Evolutionary conservation across 2,797 vertebrate genomes (phyloP).

Genomic region (Xyrichtys novacula): DNA sequence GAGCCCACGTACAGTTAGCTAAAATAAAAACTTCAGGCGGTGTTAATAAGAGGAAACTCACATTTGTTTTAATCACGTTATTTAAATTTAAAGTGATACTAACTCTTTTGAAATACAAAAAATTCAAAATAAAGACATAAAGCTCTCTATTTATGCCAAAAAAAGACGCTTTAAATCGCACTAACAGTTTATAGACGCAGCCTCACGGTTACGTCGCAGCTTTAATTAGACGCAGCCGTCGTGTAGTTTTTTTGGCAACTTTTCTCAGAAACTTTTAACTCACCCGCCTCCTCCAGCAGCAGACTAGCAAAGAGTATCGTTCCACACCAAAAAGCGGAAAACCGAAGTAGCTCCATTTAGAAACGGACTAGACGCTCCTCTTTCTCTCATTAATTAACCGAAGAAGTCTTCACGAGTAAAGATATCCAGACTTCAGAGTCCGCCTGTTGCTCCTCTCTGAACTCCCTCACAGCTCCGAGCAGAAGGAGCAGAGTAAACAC

Average conservation of each 20-base stretch:
- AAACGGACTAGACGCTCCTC: slow-evolving; percentile 36
- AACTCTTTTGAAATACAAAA: neutral
- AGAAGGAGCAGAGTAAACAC: slow-evolving; percentile 52
- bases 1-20: no score
- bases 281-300: slow-evolving; percentile 65
- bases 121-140: neutral
- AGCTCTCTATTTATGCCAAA: no score
- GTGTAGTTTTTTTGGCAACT: neutral
- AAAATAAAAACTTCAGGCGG: no score
- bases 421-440: slow-evolving; percentile 37
- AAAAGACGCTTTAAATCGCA: neutral
- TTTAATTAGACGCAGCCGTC: neutral
- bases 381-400: slow-evolving; percentile 70
- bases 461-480: slow-evolving; percentile 38
- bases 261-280: slow-evolving; percentile 53
- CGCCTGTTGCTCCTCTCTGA: slow-evolving; percentile 50
- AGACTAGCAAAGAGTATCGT: slow-evolving; percentile 63
- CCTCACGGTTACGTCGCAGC: neutral
- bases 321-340: slow-evolving; percentile 80
- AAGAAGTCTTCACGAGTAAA: slow-evolving; percentile 26
- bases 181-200: neutral
- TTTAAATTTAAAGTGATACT: neutral
- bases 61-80: neutral
- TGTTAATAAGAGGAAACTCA: no score
- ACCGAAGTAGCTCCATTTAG: slow-evolving; percentile 77